phyloP scores from a whole-genome alignment of 1,140 invertebrate species.

The Philopotamus ludificatus region DNA sequence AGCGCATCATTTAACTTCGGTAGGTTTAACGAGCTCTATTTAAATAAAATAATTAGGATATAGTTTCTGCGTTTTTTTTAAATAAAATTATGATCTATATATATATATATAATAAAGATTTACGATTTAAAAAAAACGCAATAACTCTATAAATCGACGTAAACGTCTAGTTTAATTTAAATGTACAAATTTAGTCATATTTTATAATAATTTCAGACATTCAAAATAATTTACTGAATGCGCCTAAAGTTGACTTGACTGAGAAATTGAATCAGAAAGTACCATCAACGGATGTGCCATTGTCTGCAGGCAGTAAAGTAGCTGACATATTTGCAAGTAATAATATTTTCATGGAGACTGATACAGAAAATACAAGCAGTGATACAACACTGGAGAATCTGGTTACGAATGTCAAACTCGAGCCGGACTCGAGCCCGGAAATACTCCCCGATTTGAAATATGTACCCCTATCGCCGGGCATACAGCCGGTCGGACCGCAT shows the following conservation, averaged over 20 bases:
- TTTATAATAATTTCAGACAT: conserved; percentile 38
- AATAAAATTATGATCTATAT: not conserved
- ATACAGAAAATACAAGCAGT: conserved; percentile 24
- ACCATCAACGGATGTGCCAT: not conserved
- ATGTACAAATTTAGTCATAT: no score
- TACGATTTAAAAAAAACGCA: no score
- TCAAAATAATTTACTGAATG: conserved; percentile 29
- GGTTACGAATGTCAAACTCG: conserved; percentile 32
- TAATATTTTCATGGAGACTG: conserved; percentile 41
- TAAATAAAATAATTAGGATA: not conserved
- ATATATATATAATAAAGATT: no score
- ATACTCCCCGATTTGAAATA: conserved; percentile 36
- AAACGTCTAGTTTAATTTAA: no score
- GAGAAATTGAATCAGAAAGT: conserved; percentile 10
- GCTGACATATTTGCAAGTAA: conserved; percentile 36
- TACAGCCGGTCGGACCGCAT: conserved; percentile 25
- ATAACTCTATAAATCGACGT: no score
- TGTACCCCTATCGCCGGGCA: conserved; percentile 30
- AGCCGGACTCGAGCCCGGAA: conserved; percentile 34
- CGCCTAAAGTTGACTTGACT: conserved; percentile 8
- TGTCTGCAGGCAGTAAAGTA: conserved; percentile 25
- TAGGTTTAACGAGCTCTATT: not conserved
- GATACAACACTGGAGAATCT: conserved; percentile 40
- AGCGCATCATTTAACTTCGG: not conserved
- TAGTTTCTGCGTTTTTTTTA: no score